phyloP scores from a whole-genome alignment of 2,797 vertebrate species.

The Cyclura pinguis region DNA sequence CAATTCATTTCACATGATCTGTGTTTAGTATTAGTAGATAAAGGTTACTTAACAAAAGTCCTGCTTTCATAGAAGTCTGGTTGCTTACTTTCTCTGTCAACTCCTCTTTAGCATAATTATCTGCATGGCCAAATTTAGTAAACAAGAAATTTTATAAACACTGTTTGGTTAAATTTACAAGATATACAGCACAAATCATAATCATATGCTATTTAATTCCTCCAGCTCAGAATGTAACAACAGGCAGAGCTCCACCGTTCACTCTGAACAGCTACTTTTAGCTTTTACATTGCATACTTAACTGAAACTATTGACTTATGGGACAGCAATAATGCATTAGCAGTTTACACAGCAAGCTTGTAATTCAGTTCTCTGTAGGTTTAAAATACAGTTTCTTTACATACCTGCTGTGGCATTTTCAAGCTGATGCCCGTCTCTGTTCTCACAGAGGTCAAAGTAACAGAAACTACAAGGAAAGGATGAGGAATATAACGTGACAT shows the following conservation, averaged over 20 bases:
- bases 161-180: neutral
- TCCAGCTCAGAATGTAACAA: neutral
- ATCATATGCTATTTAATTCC: neutral
- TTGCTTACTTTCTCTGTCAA: too few species aligned
- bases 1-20: too few species aligned
- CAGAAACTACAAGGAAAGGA: constrained; percentile 94
- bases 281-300: neutral
- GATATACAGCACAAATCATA: neutral
- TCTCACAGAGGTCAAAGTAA: constrained; percentile 96
- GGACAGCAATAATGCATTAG: neutral
- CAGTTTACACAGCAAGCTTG: neutral
- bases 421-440: constrained; percentile 97
- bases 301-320: neutral
- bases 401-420: constrained; percentile 98
- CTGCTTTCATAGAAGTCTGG: too few species aligned
- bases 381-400: neutral
- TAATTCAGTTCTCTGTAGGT: neutral
- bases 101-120: neutral
- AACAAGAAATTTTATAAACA: neutral
- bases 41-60: too few species aligned
- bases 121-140: neutral
- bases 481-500: constrained; percentile 99
- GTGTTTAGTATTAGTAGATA: too few species aligned
- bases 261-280: neutral
- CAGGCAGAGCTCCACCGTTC: neutral